Conservation (phyloP, 2,797 vertebrate genomes). For the Coluber constrictor region DNA sequence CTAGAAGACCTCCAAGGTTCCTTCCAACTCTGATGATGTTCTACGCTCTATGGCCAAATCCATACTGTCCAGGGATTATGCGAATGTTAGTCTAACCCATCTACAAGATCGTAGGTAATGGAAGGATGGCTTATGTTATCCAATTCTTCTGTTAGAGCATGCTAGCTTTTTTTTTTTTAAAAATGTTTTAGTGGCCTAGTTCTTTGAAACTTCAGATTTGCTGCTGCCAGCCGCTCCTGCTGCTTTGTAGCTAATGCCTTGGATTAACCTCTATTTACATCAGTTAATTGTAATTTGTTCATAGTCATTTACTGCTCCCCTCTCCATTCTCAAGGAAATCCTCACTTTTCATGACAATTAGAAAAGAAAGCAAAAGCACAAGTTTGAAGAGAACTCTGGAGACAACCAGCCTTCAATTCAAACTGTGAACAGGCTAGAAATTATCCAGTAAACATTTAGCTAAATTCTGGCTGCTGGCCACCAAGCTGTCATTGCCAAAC, state of each 20-base stretch:
- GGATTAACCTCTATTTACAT: conserved; percentile 8
- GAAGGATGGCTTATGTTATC: neutral
- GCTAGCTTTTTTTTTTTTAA: too few species aligned
- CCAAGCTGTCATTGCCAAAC: conserved; percentile 20
- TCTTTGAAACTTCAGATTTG: neutral
- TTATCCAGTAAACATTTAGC: conserved; percentile 81
- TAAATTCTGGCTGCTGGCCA: conserved; percentile 65
- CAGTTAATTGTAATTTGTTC: conserved; percentile 62
- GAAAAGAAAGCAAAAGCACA: conserved; percentile 64
- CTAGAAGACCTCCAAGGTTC: neutral
- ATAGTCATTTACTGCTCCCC: conserved; percentile 72
- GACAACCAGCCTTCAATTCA: conserved; percentile 76
- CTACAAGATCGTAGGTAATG: neutral
- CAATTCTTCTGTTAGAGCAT: neutral
- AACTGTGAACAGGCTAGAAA: conserved; percentile 76
- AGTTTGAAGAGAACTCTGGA: conserved; percentile 69
- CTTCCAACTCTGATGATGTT: neutral
- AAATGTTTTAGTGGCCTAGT: neutral
- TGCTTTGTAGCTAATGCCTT: conserved; percentile 6
- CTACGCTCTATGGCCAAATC: neutral
- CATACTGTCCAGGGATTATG: neutral
- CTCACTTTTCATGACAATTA: conserved; percentile 77
- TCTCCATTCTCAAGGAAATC: conserved; percentile 65
- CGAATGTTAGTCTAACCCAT: neutral
- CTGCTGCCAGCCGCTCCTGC: neutral